Base-by-base conservation (phyloP, 2,888 invertebrate genomes). In the Phortica magna region DNA sequence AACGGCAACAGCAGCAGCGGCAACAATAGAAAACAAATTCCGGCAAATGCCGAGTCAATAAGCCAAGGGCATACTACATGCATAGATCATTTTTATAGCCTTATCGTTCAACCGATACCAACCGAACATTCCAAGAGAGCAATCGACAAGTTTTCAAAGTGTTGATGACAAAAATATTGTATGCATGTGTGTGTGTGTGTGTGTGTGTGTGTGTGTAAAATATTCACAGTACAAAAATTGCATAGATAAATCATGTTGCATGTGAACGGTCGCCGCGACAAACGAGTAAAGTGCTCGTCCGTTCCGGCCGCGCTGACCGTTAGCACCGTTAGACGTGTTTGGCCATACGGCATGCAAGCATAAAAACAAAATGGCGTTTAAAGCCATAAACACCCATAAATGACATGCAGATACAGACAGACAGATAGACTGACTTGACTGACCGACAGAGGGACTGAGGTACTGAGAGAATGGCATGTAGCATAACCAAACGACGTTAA, bases 171-270 rank as follows among this genome's bases (percentile, higher is more conserved):
- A 48, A 48, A 48, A 48, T 48, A 48, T n/a, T n/a, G n/a, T n/a
- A n/a, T 48, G 1, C 14, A 9, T 48, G 10, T 48, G 48, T 3
- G 14, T 48, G 5, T 48, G 48, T 3, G 7, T 2, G 9, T 48
- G 43, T 43, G 43, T n/a, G 43, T 43, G 43, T 43, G 48, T 48
- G 2, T 48, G 48, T 48, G 48, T 12, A 48, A 7, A 39, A 41
- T 55, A 17, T 48, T 17, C 19, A 19, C 68, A 48, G 43, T 68
- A 75, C 87, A 87, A 87, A 89, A 88, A 88, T 90, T 89, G 88
- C 89, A 89, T 90, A 88, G 87, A 88, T 88, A 88, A 88, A 88
- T 88, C 88, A 90, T 89, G 87, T 83, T 88, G 87, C 88, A 89
- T 88, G 87, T 89, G 89, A 90, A 88, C 31, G 31, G 87, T 87